Evolutionary conservation across 2,888 invertebrate species (phyloP), one percentile per base, ranked within the genome.

Genomic region (Myathropa florea): DNA sequence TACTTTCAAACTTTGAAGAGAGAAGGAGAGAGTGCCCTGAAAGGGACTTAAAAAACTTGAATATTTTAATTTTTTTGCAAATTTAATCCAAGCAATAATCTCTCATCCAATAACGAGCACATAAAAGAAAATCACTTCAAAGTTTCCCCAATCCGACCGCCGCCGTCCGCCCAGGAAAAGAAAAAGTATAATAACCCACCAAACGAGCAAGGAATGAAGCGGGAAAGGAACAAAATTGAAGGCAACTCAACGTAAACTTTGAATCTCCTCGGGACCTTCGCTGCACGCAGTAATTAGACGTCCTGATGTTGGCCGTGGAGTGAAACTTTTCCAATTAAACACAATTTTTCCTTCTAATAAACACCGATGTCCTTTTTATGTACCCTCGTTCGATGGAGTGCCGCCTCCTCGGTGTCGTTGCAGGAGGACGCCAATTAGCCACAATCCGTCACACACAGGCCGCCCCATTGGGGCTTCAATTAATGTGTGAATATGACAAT

Each of bases 251-350:
- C 18, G 39, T 9, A 36, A 57, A 75, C 18, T 36, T 46, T 60
- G 36, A n/a, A n/a, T 57, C 39, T 39, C 12, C 12, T 7, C 71
- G 23, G 26, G 64, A 73, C 55, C 18, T 60, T 26, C 60, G 24
- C 18, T 26, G 46, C 21, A 26, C 64, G 30, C 55, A 57, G 26
- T 57, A 73, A 64, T 64, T 26, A 73, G 73, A 64, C 55, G 21
- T 4, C 26, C 24, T 18, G 46, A 46, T 46, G 46, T 46, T 39
- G 39, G 53, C 12, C 30, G 21, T n/a, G n/a, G n/a, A 12, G n/a
- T 9, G 21, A 71, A 82, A 76, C 65, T 82, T 82, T 82, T 82
- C 70, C 60, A 82, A 76, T 82, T 82, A 71, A 76, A 71, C 70
- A 76, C 28, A 28, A 64, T 53, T 64, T 53, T 70, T 30, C 30